Evolutionary conservation across 2,888 invertebrate species (phyloP), one percentile per base, ranked within the genome.

Genomic region (Theodoxus fluviatilis): DNA sequence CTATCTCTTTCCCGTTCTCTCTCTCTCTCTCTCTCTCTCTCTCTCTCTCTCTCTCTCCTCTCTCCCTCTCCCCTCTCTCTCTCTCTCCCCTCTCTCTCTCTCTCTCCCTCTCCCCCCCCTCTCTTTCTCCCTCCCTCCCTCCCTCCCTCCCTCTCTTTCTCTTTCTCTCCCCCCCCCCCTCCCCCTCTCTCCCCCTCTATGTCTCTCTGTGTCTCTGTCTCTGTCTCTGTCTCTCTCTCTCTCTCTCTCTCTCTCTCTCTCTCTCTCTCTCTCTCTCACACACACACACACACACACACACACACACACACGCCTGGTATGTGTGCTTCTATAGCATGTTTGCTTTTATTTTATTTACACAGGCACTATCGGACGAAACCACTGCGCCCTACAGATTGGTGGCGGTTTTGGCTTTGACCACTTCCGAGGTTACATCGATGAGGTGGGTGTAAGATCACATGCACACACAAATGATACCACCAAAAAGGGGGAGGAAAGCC

Each of bases 241-340:
- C 31, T 59, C 52, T 28, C 61, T 59, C 61, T 59, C 61, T 59
- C 61, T 59, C 31, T 59, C 61, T 59, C 61, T 59, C 61, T 59
- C 61, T 28, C 15, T 59, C 31, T 6, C 28, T 18, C 7, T 18
- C 6, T 59, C 12, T 9, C 15, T 55, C 55, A 55, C 22, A 25
- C 25, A 7, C 7, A 43, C 9, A 43, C 9, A 9, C 9, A 12
- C 12, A 43, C 43, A 43, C 18, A 43, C 43, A 43, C 9, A 9
- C 12, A 12, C 43, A 43, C 18, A 43, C n/a, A n/a, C n/a, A n/a
- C n/a, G n/a, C n/a, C n/a, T n/a, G n/a, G n/a, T n/a, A n/a, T n/a
- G n/a, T n/a, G 12, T 15, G 9, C 43, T 9, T 9, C 43, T 9
- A 15, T 43, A 9, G 12, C 43, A 43, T 43, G 9, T 9, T 9